These are phyloP conservation scores for Ichneumoninae sp. DNA, from an alignment of 2,888 invertebrate species.

Conservation along the genomic window DNA sequence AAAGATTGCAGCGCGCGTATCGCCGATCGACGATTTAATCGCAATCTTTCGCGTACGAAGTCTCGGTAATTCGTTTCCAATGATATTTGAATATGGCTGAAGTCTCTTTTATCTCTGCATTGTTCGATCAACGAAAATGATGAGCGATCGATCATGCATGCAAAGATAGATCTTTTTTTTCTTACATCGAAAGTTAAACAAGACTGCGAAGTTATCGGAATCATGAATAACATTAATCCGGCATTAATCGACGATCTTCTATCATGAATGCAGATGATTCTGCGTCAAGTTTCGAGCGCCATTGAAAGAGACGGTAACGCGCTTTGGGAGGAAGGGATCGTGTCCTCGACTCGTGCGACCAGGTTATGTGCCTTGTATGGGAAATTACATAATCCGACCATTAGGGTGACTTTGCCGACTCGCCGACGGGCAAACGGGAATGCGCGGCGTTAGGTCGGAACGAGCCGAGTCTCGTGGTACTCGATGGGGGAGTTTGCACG, in stretches of 20 bases:
- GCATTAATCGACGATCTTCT: slow-evolving; percentile 53
- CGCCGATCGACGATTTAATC: slow-evolving; percentile 15
- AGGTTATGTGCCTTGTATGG: slow-evolving; percentile 65
- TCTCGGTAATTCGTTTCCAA: background rate
- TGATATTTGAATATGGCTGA: background rate
- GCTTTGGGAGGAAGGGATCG: slow-evolving; percentile 56
- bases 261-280: slow-evolving; percentile 57
- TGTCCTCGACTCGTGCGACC: slow-evolving; percentile 63
- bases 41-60: slow-evolving; percentile 1
- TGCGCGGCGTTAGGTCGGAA: slow-evolving; percentile 56
- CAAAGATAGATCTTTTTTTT: slow-evolving; percentile 4
- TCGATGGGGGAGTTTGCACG: slow-evolving; percentile 47
- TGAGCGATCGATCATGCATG: slow-evolving; percentile 27
- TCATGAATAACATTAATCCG: slow-evolving; percentile 60
- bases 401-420: slow-evolving; percentile 81
- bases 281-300: slow-evolving; percentile 8
- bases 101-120: slow-evolving; percentile 10
- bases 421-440: slow-evolving; percentile 71
- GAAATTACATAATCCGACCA: slow-evolving; percentile 79
- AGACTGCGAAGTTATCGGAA: background rate
- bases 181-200: background rate
- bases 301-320: slow-evolving; percentile 1
- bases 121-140: slow-evolving; percentile 8
- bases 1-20: slow-evolving; percentile 7
- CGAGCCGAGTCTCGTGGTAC: slow-evolving; percentile 24